phyloP scores from a whole-genome alignment of 2,888 invertebrate species.

The Aphelenchoides bicaudatus region DNA sequence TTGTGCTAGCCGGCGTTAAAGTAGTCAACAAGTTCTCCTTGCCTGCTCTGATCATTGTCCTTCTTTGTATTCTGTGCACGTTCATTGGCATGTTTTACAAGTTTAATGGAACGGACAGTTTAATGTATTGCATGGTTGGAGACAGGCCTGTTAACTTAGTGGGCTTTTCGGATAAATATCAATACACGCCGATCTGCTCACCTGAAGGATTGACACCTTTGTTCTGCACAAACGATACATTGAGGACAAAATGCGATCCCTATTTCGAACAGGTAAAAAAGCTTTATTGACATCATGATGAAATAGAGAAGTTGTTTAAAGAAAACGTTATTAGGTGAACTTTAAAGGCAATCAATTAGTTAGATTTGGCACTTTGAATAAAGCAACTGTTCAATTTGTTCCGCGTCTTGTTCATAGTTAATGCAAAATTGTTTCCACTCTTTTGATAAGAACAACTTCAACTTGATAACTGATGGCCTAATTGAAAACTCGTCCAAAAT shows the following conservation, averaged over 20 bases:
- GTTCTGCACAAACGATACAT: conserved; percentile 68
- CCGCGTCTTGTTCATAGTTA: too few species aligned
- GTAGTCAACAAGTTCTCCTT: conserved; percentile 65
- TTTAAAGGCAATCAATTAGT: too few species aligned
- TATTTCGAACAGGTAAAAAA: conserved; percentile 47
- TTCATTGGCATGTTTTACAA: conserved; percentile 67
- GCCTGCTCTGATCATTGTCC: conserved; percentile 56
- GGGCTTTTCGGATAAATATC: conserved; percentile 37
- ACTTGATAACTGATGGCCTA: too few species aligned
- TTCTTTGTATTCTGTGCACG: conserved; percentile 55
- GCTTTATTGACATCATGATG: too few species aligned
- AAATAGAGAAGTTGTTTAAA: too few species aligned
- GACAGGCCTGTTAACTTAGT: conserved; percentile 71
- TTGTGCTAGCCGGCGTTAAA: conserved; percentile 63
- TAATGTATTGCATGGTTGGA: conserved; percentile 90
- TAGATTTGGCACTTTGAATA: too few species aligned
- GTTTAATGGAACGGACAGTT: conserved; percentile 78
- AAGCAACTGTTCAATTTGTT: too few species aligned
- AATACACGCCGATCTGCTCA: conserved; percentile 72
- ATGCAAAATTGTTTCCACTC: too few species aligned
- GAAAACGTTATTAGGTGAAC: too few species aligned
- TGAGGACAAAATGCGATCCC: conserved; percentile 44
- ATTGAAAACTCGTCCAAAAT: too few species aligned
- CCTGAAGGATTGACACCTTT: conserved; percentile 71
- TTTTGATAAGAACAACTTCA: too few species aligned